Conservation (phyloP, 2,888 invertebrate species). For the Resseliella maxima region DNA sequence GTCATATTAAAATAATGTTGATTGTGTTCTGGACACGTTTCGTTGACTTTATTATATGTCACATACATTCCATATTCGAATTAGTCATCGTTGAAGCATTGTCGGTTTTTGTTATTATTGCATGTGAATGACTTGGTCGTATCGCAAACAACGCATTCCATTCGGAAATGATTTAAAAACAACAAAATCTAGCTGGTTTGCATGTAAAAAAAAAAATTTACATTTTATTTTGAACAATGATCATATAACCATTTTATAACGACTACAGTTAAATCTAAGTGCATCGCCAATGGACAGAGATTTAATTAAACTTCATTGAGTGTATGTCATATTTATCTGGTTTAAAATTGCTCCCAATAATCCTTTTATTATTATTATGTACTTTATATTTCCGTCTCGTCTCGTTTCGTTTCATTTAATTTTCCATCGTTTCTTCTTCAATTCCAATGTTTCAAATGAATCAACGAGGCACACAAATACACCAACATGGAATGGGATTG, state of each 20-base stretch:
- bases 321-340: background rate
- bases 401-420: background rate
- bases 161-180: background rate
- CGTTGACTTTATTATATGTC: slow-evolving; percentile 45
- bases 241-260: background rate
- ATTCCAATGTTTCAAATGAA: background rate
- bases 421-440: background rate
- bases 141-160: slow-evolving; percentile 23
- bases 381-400: slow-evolving; percentile 30
- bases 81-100: slow-evolving; percentile 39
- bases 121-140: slow-evolving; percentile 31
- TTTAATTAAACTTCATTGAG: slow-evolving; percentile 23
- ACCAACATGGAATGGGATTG: background rate
- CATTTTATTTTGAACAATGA: background rate
- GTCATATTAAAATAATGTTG: slow-evolving; percentile 14
- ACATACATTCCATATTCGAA: slow-evolving; percentile 23
- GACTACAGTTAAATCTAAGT: background rate
- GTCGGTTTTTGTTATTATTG: background rate
- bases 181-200: too few relatives aligned
- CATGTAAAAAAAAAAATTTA: background rate
- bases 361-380: slow-evolving; percentile 38
- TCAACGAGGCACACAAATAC: background rate
- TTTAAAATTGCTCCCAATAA: slow-evolving; percentile 2
- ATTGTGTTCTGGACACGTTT: slow-evolving; percentile 11
- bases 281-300: background rate